Evolutionary conservation across 2,113 vertebrate species (phyloP).

Genomic region (Propithecus coquereli): DNA sequence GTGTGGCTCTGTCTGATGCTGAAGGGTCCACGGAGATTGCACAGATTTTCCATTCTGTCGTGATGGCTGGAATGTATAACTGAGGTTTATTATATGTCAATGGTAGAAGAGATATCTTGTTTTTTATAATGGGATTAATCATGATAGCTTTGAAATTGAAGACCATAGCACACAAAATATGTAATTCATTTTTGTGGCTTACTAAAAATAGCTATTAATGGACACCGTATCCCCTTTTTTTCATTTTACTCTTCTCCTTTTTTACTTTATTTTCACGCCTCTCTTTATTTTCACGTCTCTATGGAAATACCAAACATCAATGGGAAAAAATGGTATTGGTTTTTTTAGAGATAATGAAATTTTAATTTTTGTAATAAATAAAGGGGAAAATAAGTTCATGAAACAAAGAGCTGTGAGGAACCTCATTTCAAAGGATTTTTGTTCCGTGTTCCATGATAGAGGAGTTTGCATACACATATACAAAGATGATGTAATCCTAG

Average conservation of each 20-base stretch:
- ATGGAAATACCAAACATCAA: background rate
- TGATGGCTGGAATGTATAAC: background rate
- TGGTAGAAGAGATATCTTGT: background rate
- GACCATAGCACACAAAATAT: background rate
- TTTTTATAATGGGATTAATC: background rate
- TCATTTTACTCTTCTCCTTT: background rate
- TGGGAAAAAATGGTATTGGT: background rate
- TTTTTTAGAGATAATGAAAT: background rate
- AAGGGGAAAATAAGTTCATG: background rate
- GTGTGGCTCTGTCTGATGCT: background rate
- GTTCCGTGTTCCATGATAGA: background rate
- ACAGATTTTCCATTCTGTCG: background rate
- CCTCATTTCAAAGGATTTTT: background rate
- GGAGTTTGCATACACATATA: background rate
- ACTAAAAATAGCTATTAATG: background rate
- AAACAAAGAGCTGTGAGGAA: background rate
- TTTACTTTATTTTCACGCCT: background rate
- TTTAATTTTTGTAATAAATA: conserved; percentile 34
- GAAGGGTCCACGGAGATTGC: background rate
- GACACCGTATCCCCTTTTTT: background rate
- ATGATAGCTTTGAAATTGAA: background rate
- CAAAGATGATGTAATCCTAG: background rate
- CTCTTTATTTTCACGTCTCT: background rate
- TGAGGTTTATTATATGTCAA: background rate
- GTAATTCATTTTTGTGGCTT: background rate